phyloP scores from a whole-genome alignment of 2,888 invertebrate genomes.

The Leptopilina myrica region DNA sequence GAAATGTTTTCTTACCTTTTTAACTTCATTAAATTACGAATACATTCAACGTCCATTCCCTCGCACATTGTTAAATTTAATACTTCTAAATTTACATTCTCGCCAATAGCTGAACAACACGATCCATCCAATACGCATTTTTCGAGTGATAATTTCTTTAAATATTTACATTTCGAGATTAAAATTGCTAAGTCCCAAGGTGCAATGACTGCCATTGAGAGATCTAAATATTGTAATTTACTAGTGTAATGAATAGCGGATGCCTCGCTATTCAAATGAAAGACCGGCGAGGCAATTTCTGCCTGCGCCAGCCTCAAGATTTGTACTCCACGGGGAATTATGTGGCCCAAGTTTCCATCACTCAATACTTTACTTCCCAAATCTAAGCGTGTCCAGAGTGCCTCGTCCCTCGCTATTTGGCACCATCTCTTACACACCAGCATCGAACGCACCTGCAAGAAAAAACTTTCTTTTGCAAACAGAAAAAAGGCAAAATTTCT shows the following conservation, averaged over 20 bases:
- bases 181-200: constrained; percentile 79
- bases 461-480: not conserved
- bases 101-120: constrained; percentile 83
- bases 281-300: constrained; percentile 82
- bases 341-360: constrained; percentile 84
- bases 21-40: constrained; percentile 80
- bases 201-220: constrained; percentile 87
- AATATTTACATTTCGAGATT: constrained; percentile 83
- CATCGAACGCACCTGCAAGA: constrained; percentile 75
- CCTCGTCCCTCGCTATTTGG: constrained; percentile 88
- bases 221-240: constrained; percentile 89
- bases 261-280: constrained; percentile 74
- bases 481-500: too few species aligned
- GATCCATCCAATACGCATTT: constrained; percentile 82
- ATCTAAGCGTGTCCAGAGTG: constrained; percentile 91
- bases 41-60: constrained; percentile 83
- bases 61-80: constrained; percentile 90
- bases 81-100: constrained; percentile 84
- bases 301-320: constrained; percentile 88
- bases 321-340: constrained; percentile 87
- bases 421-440: constrained; percentile 84
- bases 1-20: constrained; percentile 54
- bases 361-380: constrained; percentile 84
- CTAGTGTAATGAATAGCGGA: constrained; percentile 74
- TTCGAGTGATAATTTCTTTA: constrained; percentile 92